Percentiles rank a stretch among this genome's conserved stretches.
phyloP scores from a whole-genome alignment of 2,888 invertebrate species.

The Agrilus cyanescens region DNA sequence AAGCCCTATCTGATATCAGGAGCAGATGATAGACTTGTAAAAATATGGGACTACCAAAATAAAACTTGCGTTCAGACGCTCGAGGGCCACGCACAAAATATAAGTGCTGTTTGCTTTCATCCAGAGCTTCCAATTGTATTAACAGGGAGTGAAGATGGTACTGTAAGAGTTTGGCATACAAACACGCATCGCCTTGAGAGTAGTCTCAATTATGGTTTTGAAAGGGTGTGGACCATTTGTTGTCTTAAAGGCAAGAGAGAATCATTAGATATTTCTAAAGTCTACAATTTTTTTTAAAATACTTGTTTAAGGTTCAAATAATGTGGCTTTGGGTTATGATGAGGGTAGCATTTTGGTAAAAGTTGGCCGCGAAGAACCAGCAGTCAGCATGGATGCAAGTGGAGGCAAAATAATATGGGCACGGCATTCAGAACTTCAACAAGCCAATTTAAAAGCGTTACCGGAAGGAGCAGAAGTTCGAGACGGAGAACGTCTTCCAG shows the following conservation, averaged over 20 bases:
- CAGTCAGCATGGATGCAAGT: constrained; percentile 96
- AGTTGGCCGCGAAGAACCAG: constrained; percentile 97
- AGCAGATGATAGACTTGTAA: constrained; percentile 93
- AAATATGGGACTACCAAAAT: constrained; percentile 99
- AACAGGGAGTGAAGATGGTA: constrained; percentile 97
- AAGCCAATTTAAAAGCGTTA: constrained; percentile 81
- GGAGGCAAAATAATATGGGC: constrained; percentile 99
- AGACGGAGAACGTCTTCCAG: constrained; percentile 86
- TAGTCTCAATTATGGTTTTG: constrained; percentile 94
- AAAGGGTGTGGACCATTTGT: constrained; percentile 94
- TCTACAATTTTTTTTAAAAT: too few relatives aligned
- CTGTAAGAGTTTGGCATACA: constrained; percentile 96
- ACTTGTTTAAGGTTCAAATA: constrained; percentile 63
- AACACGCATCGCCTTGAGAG: constrained; percentile 95
- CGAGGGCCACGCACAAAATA: constrained; percentile 95
- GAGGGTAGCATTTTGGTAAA: constrained; percentile 94
- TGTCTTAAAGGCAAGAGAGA: constrained; percentile 48
- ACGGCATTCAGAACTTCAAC: constrained; percentile 95
- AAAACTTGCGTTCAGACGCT: constrained; percentile 98
- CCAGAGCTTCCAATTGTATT: constrained; percentile 94
- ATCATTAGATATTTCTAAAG: too few relatives aligned
- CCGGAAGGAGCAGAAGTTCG: constrained; percentile 67
- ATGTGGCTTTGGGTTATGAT: constrained; percentile 95
- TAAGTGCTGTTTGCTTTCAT: constrained; percentile 92
- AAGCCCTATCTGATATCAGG: constrained; percentile 98